Base-by-base conservation (phyloP, 2,888 invertebrate genomes). In the Nudaria mundana region DNA sequence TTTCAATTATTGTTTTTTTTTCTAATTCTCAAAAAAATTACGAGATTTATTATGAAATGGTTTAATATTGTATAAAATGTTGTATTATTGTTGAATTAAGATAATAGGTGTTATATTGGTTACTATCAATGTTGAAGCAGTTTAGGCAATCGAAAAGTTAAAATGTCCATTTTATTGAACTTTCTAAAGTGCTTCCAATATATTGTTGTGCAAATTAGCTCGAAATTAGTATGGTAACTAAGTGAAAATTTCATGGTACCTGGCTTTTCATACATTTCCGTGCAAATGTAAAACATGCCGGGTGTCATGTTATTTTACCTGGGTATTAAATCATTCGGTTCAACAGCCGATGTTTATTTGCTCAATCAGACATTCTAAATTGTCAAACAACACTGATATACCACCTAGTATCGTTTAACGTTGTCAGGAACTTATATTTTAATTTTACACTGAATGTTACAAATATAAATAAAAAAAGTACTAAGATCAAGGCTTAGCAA, bases 71-170 rank as follows among this genome's bases (percentile, higher is more conserved):
- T 41, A 44, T 40, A 47, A 53, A 25, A 46, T 45, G 40, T 53
- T 50, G 35, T 46, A 50, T 31, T 44, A 44, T 44, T 44, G 38
- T 45, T 54, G 41, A 45, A 15, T 34, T 45, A 45, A 48, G 55
- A 40, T 37, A 35, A 38, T 77, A 78, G 76, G 75, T 80, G 79
- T 75, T 78, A 74, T 76, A 76, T 78, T 76, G 66, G 77, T 62
- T 57, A 48, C 47, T 48, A 49, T 37, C 26, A 16, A 37, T 33
- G 14, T 32, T 32, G 38, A 35, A 15, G 33, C 25, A n/a, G 15
- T 18, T 31, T 33, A 33, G 22, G 23, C 31, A 23, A 16, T 29
- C n/a, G n/a, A n/a, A n/a, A n/a, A n/a, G 5, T 37, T 23, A 30
- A 11, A 13, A 10, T 37, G 32, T 42, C 33, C 38, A 40, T 40